A percentile compares a stretch with the other conserved stretches of the same genome.
phyloP scores from a whole-genome alignment of 2,797 vertebrate genomes.

The Podarcis lilfordi region DNA sequence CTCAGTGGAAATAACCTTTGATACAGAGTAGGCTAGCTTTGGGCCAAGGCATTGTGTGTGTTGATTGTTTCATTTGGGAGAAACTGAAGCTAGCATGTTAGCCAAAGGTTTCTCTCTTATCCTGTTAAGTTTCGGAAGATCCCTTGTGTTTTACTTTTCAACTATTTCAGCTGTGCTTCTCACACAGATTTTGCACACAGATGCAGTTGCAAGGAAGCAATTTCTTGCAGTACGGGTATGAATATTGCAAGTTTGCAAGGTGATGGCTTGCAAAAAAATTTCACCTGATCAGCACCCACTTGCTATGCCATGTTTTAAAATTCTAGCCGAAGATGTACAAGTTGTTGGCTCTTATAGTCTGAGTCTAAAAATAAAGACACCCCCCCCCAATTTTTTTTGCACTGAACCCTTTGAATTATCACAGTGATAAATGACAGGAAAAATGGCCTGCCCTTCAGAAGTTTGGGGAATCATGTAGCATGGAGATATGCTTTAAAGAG shows the following conservation, averaged over 20 bases:
- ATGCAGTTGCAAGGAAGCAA: neutral
- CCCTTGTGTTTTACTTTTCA: neutral
- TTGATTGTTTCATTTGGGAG: neutral
- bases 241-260: neutral
- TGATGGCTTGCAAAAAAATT: neutral
- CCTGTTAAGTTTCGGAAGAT: neutral
- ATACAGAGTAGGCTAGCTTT: neutral
- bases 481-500: neutral
- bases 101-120: neutral
- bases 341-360: too few relatives aligned
- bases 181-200: neutral
- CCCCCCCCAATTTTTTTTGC: too few relatives aligned
- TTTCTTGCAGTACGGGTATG: neutral
- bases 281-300: neutral
- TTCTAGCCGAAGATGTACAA: neutral
- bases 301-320: neutral
- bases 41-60: neutral
- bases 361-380: too few relatives aligned
- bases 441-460: too few relatives aligned
- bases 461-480: too few relatives aligned
- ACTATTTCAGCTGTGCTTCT: neutral
- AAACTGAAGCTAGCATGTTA: neutral
- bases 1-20: conserved; percentile 10
- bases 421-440: too few relatives aligned
- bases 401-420: too few relatives aligned